phyloP scores from a whole-genome alignment of 2,888 invertebrate species.

The Chesias legatella region DNA sequence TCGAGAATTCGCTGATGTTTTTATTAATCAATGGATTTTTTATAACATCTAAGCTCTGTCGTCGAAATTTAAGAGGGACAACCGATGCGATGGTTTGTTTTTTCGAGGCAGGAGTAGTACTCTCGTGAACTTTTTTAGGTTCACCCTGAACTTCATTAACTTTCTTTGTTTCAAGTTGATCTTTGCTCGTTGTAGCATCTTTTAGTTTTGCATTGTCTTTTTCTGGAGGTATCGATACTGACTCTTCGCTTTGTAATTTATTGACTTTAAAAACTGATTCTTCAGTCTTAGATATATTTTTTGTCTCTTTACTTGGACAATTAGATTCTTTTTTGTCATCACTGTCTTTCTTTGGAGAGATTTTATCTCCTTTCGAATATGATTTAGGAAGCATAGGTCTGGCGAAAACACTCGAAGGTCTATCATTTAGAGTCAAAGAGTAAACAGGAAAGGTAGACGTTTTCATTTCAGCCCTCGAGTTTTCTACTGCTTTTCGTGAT shows the following conservation, averaged over 20 bases:
- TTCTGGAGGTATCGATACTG: slow-evolving; percentile 19
- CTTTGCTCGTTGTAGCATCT: slow-evolving; percentile 9
- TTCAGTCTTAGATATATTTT: slow-evolving; percentile 4
- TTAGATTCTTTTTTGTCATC: slow-evolving; percentile 67
- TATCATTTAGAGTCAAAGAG: slow-evolving; percentile 40
- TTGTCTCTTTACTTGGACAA: slow-evolving; percentile 87
- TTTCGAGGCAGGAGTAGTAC: slow-evolving; percentile 13
- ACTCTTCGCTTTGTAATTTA: slow-evolving; percentile 16
- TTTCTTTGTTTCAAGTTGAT: slow-evolving; percentile 5
- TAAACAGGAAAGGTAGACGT: slow-evolving; percentile 38
- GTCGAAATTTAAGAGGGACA: slow-evolving; percentile 60
- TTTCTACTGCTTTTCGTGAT: slow-evolving; percentile 59
- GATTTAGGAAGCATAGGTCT: slow-evolving; percentile 64
- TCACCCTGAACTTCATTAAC: slow-evolving; percentile 15
- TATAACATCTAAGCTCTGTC: slow-evolving; percentile 64
- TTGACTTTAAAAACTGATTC: background rate
- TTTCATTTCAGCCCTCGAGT: slow-evolving; percentile 58
- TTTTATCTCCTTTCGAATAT: slow-evolving; percentile 49
- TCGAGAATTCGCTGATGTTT: slow-evolving; percentile 63
- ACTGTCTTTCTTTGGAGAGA: slow-evolving; percentile 61
- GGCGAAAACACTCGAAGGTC: slow-evolving; percentile 51
- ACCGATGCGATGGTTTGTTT: slow-evolving; percentile 45
- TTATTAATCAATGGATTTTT: slow-evolving; percentile 69
- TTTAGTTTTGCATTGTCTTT: slow-evolving; percentile 8
- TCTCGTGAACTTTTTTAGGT: slow-evolving; percentile 9